Conservation (phyloP, 2,888 invertebrate species). For the Drosophila pseudotakahashii region DNA sequence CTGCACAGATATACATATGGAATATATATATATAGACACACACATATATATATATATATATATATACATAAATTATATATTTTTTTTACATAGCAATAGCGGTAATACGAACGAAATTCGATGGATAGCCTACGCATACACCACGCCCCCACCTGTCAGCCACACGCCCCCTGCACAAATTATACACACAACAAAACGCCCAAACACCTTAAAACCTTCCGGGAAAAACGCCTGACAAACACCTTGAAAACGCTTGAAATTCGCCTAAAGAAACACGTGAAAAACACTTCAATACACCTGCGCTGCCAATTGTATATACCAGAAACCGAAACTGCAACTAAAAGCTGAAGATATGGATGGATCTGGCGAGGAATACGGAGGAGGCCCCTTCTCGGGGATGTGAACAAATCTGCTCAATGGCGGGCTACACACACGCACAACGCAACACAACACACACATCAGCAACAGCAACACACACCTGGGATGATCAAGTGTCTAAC, state of each 20-base stretch:
- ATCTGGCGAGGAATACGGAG: background rate
- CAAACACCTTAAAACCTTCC: background rate
- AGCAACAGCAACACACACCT: conserved; percentile 45
- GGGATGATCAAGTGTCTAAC: conserved; percentile 62
- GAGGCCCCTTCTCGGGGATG: conserved; percentile 13
- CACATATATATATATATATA: conserved; percentile 17
- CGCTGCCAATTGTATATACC: conserved; percentile 59
- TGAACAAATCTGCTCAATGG: conserved; percentile 49
- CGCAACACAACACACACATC: conserved; percentile 7
- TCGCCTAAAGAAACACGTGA: background rate
- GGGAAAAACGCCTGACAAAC: background rate
- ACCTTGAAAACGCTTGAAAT: background rate
- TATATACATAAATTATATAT: conserved; percentile 29
- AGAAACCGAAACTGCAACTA: conserved; percentile 17
- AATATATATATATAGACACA: conserved; percentile 24
- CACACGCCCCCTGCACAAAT: conserved; percentile 35
- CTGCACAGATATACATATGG: conserved; percentile 26
- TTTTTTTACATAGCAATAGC: conserved; percentile 31
- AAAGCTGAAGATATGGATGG: conserved; percentile 3
- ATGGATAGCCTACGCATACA: conserved; percentile 39
- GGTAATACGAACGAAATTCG: conserved; percentile 16
- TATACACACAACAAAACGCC: conserved; percentile 4
- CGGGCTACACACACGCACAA: conserved; percentile 30
- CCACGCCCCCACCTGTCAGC: conserved; percentile 31
- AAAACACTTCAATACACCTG: background rate